Evolutionary conservation across 2,888 invertebrate species (phyloP), one percentile per base, ranked within the genome.

Genomic region (Plagodis dolabraria): DNA sequence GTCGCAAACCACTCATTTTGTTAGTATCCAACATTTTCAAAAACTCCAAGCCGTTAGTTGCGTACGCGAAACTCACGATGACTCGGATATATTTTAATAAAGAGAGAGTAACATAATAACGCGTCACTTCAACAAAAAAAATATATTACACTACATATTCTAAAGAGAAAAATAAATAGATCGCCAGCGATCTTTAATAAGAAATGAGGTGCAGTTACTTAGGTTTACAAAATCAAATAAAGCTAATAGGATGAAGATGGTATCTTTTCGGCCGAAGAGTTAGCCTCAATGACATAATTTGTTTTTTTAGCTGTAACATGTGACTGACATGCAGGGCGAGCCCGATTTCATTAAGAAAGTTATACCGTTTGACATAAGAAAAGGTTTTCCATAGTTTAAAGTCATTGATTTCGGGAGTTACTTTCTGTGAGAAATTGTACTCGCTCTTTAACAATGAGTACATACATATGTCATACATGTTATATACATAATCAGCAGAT

Each of bases 141-240:
- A 74, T 83, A 85, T 79, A 83, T 82, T 80, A 86, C 80, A 82
- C 85, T 89, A n/a, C n/a, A n/a, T n/a, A 89, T 75, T 82, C 88
- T 90, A 90, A 85, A 87, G 84, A 91, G 85, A 89, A 87, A 89
- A 83, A 69, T 82, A 86, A 88, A 80, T 65, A 82, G 90, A 90
- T 92, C 92, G 92, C 92, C 92, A 87, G 92, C 92, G 90, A 92
- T 81, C 92, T 83, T 80, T 78, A 64, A 77, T 77, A 84, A 82
- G 83, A 88, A 85, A 90, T 89, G 89, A 90, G 90, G 89, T 89
- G 92, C 86, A 83, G 80, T 79, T 22, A 22, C 22, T 22, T 71
- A 85, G 85, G 86, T 85, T 78, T 80, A 85, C 81, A 82, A 84
- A 89, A 86, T 75, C 75, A 86, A 82, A 77, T 87, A 83, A 85